A percentile compares a stretch with the other conserved stretches of the same genome.
These are phyloP conservation scores for Scolanthus callimorphus DNA, from an alignment of 92 coral and sea anemone genomes.

Conservation along the genomic window DNA sequence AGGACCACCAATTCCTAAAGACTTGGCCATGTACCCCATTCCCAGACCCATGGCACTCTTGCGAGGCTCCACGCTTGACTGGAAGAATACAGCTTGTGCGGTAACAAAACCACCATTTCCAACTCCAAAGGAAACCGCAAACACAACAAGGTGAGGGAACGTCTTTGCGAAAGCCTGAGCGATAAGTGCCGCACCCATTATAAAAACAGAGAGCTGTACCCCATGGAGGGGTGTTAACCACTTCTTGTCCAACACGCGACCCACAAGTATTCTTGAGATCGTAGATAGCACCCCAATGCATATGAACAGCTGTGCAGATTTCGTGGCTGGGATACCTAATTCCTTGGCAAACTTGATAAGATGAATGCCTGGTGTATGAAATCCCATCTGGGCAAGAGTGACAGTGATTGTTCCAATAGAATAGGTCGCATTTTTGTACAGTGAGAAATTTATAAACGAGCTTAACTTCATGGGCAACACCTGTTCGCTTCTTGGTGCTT, in stretches of 20 bases:
- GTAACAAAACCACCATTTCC: constrained; percentile 8
- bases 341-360: constrained; percentile 20
- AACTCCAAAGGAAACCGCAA: constrained; percentile 10
- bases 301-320: constrained; percentile 11
- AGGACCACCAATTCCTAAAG: no score
- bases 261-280: constrained; percentile 1
- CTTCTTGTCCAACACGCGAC: constrained; percentile 7
- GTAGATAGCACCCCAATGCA: constrained; percentile 5
- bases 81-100: no score
- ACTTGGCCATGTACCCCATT: no score
- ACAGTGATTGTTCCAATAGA: constrained; percentile 8
- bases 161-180: constrained; percentile 1
- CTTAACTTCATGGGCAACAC: no score
- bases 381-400: constrained; percentile 5
- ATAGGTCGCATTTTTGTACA: constrained; percentile 14
- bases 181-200: constrained; percentile 5
- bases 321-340: constrained; percentile 10
- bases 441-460: no score
- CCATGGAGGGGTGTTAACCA: constrained; percentile 18
- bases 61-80: no score
- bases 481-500: neutral
- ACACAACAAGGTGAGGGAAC: constrained; percentile 5
- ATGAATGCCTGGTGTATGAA: constrained; percentile 10
- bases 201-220: neutral
- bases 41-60: no score